Percentiles rank a stretch among this genome's conserved stretches.
These are phyloP conservation scores for Vulpes vulpes DNA, from an alignment of 2,113 vertebrate species.

Conservation along the genomic window DNA sequence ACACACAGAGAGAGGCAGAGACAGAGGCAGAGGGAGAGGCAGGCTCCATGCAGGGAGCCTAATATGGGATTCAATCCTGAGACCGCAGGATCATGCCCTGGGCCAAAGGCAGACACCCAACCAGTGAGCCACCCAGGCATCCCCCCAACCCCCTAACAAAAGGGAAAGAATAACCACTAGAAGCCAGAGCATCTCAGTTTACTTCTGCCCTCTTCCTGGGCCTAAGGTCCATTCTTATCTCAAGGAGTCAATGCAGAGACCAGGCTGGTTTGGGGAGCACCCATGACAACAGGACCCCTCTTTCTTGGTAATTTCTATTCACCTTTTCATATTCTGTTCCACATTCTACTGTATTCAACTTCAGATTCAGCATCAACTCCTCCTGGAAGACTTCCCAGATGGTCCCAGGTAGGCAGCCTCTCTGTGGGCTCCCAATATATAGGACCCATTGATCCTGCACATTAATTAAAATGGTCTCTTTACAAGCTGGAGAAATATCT, in stretches of 20 bases:
- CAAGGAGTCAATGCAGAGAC: not conserved
- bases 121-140: too few species aligned
- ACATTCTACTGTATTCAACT: not conserved
- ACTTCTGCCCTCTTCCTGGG: not conserved
- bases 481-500: not conserved
- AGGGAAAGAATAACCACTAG: not conserved
- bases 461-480: not conserved
- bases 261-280: not conserved
- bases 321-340: not conserved
- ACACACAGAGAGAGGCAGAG: too few species aligned
- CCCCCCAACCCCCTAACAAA: not conserved
- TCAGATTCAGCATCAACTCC: not conserved
- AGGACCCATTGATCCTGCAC: not conserved
- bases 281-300: not conserved
- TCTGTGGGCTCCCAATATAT: not conserved
- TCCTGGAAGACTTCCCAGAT: constrained; percentile 31
- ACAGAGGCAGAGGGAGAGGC: too few species aligned
- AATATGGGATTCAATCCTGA: too few species aligned
- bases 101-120: too few species aligned
- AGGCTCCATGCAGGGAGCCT: too few species aligned
- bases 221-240: not conserved
- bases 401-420: not conserved
- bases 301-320: not conserved
- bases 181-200: not conserved
- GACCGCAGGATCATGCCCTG: too few species aligned